Evolutionary conservation across 2,113 vertebrate genomes (phyloP).

Genomic region (Ranitomeya variabilis): DNA sequence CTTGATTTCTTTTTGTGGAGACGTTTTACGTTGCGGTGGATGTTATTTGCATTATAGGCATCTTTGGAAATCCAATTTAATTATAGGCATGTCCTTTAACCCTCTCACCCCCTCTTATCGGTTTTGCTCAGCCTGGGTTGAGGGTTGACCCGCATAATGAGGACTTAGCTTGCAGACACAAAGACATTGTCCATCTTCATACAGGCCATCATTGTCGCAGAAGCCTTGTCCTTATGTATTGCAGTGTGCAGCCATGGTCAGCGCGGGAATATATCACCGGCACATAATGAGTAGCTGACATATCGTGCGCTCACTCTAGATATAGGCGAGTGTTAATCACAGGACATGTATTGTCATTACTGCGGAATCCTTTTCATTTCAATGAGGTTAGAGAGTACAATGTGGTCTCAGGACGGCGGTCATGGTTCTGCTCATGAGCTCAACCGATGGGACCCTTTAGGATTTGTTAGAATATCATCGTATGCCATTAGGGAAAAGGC

Average conservation of each 20-base stretch:
- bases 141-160: neutral
- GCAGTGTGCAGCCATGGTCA: neutral
- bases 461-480: neutral
- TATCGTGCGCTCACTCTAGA: neutral
- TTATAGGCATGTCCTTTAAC: neutral
- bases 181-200: neutral
- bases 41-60: neutral
- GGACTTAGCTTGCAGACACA: neutral
- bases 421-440: neutral
- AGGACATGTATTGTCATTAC: neutral
- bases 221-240: neutral
- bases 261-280: neutral
- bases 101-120: neutral
- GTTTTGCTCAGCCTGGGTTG: neutral
- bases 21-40: neutral
- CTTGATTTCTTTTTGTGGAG: neutral
- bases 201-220: neutral
- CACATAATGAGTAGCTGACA: neutral
- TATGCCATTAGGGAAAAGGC: neutral
- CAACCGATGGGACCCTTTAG: neutral
- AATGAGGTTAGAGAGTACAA: neutral
- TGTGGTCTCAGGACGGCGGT: neutral
- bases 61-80: constrained; percentile 14
- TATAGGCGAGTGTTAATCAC: neutral
- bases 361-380: neutral